Evolutionary conservation across 2,797 vertebrate genomes (phyloP), one percentile per base, ranked within the genome.

Genomic region (Premnoplex brunnescens): DNA sequence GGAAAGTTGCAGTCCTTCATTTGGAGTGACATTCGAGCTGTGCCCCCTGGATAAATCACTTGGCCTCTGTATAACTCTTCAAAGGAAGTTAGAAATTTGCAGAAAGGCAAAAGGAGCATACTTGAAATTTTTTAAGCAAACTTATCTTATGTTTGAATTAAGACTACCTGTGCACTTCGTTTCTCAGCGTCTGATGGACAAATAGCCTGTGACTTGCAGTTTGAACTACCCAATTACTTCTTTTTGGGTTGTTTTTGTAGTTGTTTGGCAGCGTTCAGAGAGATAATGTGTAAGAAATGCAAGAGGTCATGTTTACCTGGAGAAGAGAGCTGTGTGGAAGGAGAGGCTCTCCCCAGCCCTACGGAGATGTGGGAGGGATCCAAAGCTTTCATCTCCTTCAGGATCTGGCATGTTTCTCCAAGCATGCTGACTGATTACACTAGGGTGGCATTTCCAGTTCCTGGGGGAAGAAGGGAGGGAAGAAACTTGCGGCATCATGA

Each of bases 21-120:
- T 49, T 71, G 43, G 87, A 86, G 43, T 92, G 92, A 74, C 89
- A 23, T 73, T 91, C 0, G 1, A 91, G 59, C 80, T 64, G 63
- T 84, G 92, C 63, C 89, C n/a, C 6, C 20, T 87, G 87, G 82
- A 78, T 84, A 91, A 89, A 91, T 82, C 71, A 24, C 69, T 91
- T 91, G 85, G 34, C 85, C 55, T 87, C 49, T 83, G 48, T 36
- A 11, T 74, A 36, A 24, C 14, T 87, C 80, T 84, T 72, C 39
- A 49, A 75, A 76, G 55, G 30, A 74, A 91, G 75, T 48, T 3
- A 64, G n/a, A 92, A 63, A 90, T 77, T 46, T 32, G 46, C 9
- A 39, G 66, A 67, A 86, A 88, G 28, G 52, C 63, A 63, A 66
- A 46, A 52, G 4, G 23, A 78, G 49, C 56, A 10, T 87, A 22